Base-by-base conservation (phyloP, 2,888 invertebrate species). In the Argyresthia goedartella region DNA sequence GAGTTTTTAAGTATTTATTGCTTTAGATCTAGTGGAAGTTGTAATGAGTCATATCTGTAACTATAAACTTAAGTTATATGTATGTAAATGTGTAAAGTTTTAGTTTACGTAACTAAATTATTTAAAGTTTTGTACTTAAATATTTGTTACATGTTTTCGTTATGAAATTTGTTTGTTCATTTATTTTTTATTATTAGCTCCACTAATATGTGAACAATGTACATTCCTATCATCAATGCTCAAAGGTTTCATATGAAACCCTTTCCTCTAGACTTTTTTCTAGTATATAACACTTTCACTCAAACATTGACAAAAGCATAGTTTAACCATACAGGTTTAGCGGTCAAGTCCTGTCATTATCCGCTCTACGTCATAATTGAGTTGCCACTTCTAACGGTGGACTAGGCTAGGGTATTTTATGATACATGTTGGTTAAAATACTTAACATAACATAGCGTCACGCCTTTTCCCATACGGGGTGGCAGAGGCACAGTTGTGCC, bases 1-100 rank as follows among this genome's bases (percentile, higher is more conserved):
- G 25, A 48, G 54, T 60, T 60, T 66, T 57, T 79, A 78, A 76
- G 74, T 85, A 85, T 85, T 85, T 85, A 84, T 85, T 85, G 68
- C 57, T 46, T 62, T 81, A 81, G 77, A 64, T 66, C 53, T 59
- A 84, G 80, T 81, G 81, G 81, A 34, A 34, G 82, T 80, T 69
- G 59, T 74, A 74, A 74, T 81, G 77, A 85, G 85, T 85, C 84
- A 84, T 77, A 75, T 71, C 70, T 63, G 13, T 62, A 55, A 55
- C 42, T 55, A 25, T 25, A 25, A 25, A 57, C 54, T 42, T 56
- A 54, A 53, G 57, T 59, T 56, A 52, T 55, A 65, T 14, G 14
- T 44, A 59, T 59, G 61, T 59, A 60, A 49, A 54, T 66, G 64
- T 63, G 25, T 25, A 25, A 25, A 25, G 25, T 25, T 25, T 25